These are phyloP conservation scores for Drosophila pallidifrons DNA, from an alignment of 1,140 invertebrate species.

Conservation along the genomic window DNA sequence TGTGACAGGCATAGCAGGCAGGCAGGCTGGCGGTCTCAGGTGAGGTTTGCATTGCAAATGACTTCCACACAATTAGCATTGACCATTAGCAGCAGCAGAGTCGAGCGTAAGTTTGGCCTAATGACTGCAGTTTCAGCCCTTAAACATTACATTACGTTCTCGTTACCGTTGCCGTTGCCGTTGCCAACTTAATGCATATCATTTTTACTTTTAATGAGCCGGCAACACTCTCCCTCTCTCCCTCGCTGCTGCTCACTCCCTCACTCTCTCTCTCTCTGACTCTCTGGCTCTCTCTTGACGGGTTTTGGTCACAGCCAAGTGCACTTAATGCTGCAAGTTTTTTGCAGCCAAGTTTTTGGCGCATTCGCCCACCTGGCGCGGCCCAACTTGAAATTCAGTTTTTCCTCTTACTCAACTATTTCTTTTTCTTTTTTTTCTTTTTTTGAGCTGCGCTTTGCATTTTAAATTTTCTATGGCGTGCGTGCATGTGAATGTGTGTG, in stretches of 20 bases:
- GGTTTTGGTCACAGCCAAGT: constrained; percentile 51
- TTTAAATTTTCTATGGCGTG: constrained; percentile 62
- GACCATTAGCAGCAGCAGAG: constrained; percentile 61
- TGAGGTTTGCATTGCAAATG: constrained; percentile 54
- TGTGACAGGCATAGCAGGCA: constrained; percentile 40
- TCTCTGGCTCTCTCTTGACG: constrained; percentile 5
- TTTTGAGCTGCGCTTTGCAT: constrained; percentile 60
- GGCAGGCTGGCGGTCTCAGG: not conserved
- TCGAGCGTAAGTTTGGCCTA: constrained; percentile 64
- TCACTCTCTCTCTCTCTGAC: not conserved
- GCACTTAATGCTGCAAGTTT: constrained; percentile 80
- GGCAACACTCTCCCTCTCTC: constrained; percentile 38
- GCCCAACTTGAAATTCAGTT: constrained; percentile 72
- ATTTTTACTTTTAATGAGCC: constrained; percentile 82
- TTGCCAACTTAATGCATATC: constrained; percentile 79
- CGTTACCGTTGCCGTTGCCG: constrained; percentile 48
- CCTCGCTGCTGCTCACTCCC: not conserved
- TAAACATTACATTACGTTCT: constrained; percentile 55
- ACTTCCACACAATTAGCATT: constrained; percentile 79
- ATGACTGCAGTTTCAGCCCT: constrained; percentile 60
- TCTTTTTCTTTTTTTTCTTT: constrained; percentile 13
- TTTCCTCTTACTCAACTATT: constrained; percentile 20
- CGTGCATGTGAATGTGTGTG: constrained; percentile 2
- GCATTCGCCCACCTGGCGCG: constrained; percentile 64
- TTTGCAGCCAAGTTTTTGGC: constrained; percentile 49